phyloP scores from a whole-genome alignment of 1,140 invertebrate genomes.

The Anadara kagoshimensis region DNA sequence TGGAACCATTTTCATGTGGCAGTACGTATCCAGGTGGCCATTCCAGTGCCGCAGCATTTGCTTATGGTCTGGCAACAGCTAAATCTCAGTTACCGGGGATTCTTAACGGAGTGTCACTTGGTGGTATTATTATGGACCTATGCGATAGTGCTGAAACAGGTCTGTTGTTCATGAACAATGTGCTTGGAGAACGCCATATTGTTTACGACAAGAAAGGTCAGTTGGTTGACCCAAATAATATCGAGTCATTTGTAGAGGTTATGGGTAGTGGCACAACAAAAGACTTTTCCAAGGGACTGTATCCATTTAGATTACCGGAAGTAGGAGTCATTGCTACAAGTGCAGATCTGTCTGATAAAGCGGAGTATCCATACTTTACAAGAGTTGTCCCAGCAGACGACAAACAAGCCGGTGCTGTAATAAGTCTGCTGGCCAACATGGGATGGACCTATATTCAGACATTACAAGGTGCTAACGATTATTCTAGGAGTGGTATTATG shows the following conservation, averaged over 20 bases:
- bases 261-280: slow-evolving; percentile 32
- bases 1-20: slow-evolving; percentile 53
- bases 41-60: slow-evolving; percentile 45
- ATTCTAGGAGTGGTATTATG: slow-evolving; percentile 13
- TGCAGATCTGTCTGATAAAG: slow-evolving; percentile 72
- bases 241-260: slow-evolving; percentile 51
- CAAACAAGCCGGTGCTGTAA: slow-evolving; percentile 83
- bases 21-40: slow-evolving; percentile 16
- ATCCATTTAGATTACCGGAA: slow-evolving; percentile 80
- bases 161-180: slow-evolving; percentile 51
- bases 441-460: slow-evolving; percentile 63
- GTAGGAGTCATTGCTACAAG: slow-evolving; percentile 82
- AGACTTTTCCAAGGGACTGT: slow-evolving; percentile 35
- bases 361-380: slow-evolving; percentile 83
- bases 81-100: slow-evolving; percentile 43
- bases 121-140: slow-evolving; percentile 56
- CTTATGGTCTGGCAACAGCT: slow-evolving; percentile 49
- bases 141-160: slow-evolving; percentile 47
- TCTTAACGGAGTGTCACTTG: slow-evolving; percentile 51
- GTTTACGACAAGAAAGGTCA: slow-evolving; percentile 42
- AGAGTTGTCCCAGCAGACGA: slow-evolving; percentile 86
- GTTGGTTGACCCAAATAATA: slow-evolving; percentile 48
- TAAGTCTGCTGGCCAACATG: slow-evolving; percentile 43
- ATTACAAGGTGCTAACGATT: slow-evolving; percentile 27
- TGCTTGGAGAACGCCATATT: slow-evolving; percentile 47